phyloP scores from a whole-genome alignment of 2,797 vertebrate species.

The Urosaurus nigricauda region DNA sequence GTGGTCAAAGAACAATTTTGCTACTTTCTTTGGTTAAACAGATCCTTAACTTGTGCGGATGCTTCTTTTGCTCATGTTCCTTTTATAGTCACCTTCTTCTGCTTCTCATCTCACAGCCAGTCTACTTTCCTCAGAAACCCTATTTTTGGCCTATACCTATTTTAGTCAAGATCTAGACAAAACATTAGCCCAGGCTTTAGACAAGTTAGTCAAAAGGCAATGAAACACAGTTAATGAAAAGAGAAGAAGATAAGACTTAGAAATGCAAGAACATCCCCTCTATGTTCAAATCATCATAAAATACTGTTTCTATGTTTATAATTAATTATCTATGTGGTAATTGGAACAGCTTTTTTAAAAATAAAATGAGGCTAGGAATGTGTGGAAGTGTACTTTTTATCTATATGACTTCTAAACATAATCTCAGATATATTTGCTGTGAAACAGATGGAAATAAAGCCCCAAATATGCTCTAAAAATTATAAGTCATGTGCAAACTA shows the following conservation, averaged over 20 bases:
- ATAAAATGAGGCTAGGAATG: not conserved
- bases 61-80: not conserved
- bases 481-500: conserved; percentile 46
- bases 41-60: not conserved
- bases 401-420: not conserved
- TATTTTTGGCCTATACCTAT: not conserved
- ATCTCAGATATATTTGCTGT: not conserved
- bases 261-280: not conserved
- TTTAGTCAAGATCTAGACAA: not conserved
- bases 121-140: not conserved
- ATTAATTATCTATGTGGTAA: not conserved
- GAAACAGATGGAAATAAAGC: not conserved
- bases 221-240: not conserved
- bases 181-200: not conserved
- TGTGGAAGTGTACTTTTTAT: not conserved
- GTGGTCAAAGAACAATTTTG: not conserved
- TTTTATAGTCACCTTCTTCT: not conserved
- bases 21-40: not conserved
- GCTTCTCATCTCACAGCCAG: not conserved
- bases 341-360: not conserved
- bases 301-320: not conserved
- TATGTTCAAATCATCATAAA: too few relatives aligned
- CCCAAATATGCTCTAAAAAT: conserved; percentile 35
- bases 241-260: too few relatives aligned
- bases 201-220: not conserved